These are phyloP conservation scores for Phortica okadai DNA, from an alignment of 2,888 invertebrate genomes.

Conservation along the genomic window DNA sequence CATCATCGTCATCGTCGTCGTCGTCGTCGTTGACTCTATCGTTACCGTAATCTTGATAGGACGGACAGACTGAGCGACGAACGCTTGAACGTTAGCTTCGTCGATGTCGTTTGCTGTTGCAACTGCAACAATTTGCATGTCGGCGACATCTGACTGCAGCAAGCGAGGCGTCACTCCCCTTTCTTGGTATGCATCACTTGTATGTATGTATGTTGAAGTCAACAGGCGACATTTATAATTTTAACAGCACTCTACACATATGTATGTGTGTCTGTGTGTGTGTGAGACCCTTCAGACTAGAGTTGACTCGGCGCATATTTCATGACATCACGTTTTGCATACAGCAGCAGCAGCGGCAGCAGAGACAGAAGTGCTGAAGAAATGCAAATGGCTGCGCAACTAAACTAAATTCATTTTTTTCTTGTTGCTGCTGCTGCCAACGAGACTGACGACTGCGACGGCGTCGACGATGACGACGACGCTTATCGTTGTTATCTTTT, in stretches of 20 bases:
- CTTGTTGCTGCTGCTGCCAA: background rate
- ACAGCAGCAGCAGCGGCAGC: conserved; percentile 8
- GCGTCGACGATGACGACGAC: conserved; percentile 35
- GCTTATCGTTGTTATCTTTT: conserved; percentile 43
- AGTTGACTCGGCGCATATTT: conserved; percentile 50
- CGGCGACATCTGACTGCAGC: conserved; percentile 43
- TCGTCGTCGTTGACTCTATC: conserved; percentile 23
- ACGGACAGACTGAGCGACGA: background rate
- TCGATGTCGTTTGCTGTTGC: conserved; percentile 22
- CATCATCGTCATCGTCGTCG: background rate
- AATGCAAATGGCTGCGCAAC: conserved; percentile 22
- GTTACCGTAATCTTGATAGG: conserved; percentile 35
- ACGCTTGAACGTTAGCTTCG: background rate
- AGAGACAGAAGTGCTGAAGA: conserved; percentile 12
- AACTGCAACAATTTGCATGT: conserved; percentile 47
- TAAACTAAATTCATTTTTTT: conserved; percentile 28
- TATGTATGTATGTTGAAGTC: background rate
- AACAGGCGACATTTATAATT: conserved; percentile 29
- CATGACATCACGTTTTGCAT: conserved; percentile 65
- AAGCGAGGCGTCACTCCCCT: background rate
- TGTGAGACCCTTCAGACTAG: conserved; percentile 45
- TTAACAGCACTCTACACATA: conserved; percentile 8
- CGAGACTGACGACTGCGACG: conserved; percentile 42
- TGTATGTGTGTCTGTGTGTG: conserved; percentile 21
- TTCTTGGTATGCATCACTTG: background rate